phyloP scores from a whole-genome alignment of 2,888 invertebrate species.

The Leucophenga maculata region DNA sequence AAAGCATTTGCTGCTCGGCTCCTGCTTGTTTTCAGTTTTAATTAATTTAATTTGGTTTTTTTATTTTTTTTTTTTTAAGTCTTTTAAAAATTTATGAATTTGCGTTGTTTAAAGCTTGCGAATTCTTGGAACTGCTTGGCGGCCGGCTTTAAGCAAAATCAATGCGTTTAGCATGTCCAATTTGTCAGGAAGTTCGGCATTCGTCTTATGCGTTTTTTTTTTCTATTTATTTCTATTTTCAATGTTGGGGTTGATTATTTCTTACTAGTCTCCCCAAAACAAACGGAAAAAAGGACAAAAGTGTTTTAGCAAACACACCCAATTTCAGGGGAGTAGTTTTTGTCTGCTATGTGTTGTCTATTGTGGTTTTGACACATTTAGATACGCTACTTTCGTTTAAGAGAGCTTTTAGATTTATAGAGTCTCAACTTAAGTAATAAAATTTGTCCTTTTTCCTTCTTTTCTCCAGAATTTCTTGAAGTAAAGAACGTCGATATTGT shows the following conservation, averaged over 20 bases:
- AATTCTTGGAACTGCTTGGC: not conserved
- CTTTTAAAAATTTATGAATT: not conserved
- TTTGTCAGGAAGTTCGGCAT: conserved; percentile 4
- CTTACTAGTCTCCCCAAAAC: not conserved
- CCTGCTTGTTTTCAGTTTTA: conserved; percentile 17
- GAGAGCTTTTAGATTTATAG: no score
- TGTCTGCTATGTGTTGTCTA: not conserved
- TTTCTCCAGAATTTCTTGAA: no score
- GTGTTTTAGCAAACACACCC: conserved; percentile 14
- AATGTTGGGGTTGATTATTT: conserved; percentile 2
- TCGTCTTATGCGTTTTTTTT: not conserved
- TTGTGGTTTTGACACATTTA: not conserved
- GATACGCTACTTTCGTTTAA: no score
- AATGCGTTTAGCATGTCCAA: conserved; percentile 11
- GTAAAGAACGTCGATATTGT: no score
- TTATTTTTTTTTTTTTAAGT: not conserved
- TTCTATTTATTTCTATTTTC: not conserved
- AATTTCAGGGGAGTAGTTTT: not conserved
- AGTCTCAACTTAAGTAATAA: no score
- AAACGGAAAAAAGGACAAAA: not conserved
- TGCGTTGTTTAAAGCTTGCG: no score
- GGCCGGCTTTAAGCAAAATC: not conserved
- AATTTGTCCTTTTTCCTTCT: no score
- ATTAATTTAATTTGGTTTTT: conserved; percentile 4
- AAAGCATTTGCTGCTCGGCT: conserved; percentile 1